Evolutionary conservation across 2,888 invertebrate genomes (phyloP).

Genomic region (Gasteruption jaculator): DNA sequence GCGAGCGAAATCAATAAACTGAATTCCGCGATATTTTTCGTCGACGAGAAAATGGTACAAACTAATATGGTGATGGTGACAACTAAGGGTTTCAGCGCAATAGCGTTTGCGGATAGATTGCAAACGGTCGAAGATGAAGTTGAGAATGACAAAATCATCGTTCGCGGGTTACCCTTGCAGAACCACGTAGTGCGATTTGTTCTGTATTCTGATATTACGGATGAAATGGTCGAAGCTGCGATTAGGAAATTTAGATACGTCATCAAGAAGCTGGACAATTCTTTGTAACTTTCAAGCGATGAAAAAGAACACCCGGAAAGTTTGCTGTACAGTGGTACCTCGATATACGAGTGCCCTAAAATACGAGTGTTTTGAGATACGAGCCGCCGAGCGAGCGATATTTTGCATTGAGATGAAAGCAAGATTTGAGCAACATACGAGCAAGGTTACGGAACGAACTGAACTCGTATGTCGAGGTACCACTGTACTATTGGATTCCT

Average conservation of each 20-base stretch:
- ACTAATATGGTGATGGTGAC: conserved; percentile 74
- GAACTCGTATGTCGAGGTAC: too few species aligned
- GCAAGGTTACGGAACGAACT: too few species aligned
- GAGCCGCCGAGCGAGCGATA: too few species aligned
- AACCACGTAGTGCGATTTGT: conserved; percentile 64
- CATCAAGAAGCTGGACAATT: conserved; percentile 59
- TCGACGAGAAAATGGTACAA: conserved; percentile 62
- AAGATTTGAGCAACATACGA: too few species aligned
- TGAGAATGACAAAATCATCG: conserved; percentile 54
- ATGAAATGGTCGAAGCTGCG: conserved; percentile 63
- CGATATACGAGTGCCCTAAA: too few species aligned
- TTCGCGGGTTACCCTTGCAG: conserved; percentile 61
- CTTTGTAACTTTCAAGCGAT: conserved; percentile 7
- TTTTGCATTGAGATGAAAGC: too few species aligned
- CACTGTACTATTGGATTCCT: too few species aligned
- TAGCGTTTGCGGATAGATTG: conserved; percentile 56
- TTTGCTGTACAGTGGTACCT: too few species aligned
- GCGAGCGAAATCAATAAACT: conserved; percentile 63
- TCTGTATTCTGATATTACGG: conserved; percentile 66
- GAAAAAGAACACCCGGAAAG: too few species aligned
- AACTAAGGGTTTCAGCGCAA: conserved; percentile 49
- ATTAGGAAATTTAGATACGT: conserved; percentile 69
- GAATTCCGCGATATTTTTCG: conserved; percentile 59
- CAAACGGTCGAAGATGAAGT: conserved; percentile 51
- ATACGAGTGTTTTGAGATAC: too few species aligned